Percentiles rank a stretch among this genome's conserved stretches.
These are phyloP conservation scores for Pachymerium ferrugineum DNA, from an alignment of 2,888 invertebrate genomes.

Conservation along the genomic window DNA sequence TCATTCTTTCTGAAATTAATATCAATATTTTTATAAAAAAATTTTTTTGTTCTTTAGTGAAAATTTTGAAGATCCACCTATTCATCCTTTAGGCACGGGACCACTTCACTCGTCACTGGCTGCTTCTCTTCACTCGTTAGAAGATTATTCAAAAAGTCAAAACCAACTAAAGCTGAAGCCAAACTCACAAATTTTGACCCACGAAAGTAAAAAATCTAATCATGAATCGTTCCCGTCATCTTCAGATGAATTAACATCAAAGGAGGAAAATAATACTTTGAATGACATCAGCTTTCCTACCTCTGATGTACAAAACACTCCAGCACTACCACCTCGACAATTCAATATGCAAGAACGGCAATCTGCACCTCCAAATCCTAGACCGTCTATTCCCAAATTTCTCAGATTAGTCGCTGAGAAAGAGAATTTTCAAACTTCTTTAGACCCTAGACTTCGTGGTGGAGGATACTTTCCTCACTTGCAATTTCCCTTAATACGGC, in stretches of 20 bases:
- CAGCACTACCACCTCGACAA: not conserved
- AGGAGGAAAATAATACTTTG: not conserved
- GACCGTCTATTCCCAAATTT: not conserved
- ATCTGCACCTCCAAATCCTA: not conserved
- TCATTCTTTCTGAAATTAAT: no score
- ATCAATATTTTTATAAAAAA: no score
- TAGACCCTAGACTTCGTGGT: not conserved
- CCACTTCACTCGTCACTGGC: not conserved
- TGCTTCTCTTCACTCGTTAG: not conserved
- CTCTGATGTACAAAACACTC: no score
- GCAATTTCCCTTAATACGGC: not conserved
- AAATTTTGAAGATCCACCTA: not conserved
- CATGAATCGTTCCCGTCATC: not conserved
- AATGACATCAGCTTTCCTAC: not conserved
- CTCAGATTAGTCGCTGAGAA: not conserved
- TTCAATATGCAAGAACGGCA: not conserved
- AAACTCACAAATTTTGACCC: not conserved
- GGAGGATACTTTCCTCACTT: not conserved
- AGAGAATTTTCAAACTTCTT: not conserved
- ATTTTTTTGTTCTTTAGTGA: not conserved
- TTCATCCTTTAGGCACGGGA: not conserved
- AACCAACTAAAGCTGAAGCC: no score
- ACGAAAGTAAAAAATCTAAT: not conserved
- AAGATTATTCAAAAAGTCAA: not conserved
- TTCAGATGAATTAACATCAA: not conserved